A percentile compares a stretch with the other conserved stretches of the same genome.
These are phyloP conservation scores for Cryptocheilus praepositus DNA, from an alignment of 2,888 invertebrate genomes.

Conservation along the genomic window DNA sequence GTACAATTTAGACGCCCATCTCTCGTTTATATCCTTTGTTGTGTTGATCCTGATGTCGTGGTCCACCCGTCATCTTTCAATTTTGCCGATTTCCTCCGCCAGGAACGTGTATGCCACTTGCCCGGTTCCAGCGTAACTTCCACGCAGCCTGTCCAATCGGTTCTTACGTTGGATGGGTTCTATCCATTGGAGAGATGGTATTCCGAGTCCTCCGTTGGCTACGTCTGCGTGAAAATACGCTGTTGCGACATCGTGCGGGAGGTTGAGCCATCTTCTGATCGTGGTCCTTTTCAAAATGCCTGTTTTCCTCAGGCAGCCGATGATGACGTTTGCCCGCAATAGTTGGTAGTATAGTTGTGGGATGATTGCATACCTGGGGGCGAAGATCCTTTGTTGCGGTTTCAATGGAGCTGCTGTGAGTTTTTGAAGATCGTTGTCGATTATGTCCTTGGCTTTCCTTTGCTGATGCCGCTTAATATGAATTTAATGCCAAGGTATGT, in stretches of 20 bases:
- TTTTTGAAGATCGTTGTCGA: too few relatives aligned
- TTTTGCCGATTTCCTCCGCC: background rate
- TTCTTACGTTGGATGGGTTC: constrained; percentile 5
- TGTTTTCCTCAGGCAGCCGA: constrained; percentile 53
- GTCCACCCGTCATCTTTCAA: background rate
- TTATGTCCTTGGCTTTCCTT: too few relatives aligned
- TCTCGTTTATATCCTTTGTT: too few relatives aligned
- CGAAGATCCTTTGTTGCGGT: constrained; percentile 16
- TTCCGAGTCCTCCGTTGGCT: constrained; percentile 50
- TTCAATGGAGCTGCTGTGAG: background rate
- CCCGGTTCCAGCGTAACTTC: too few relatives aligned
- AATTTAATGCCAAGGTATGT: background rate
- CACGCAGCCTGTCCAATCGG: background rate
- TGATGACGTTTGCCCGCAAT: constrained; percentile 58
- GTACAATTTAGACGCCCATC: constrained; percentile 40
- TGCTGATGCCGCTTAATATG: too few relatives aligned
- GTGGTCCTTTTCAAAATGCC: constrained; percentile 66
- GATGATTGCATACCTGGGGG: constrained; percentile 8
- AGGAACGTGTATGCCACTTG: background rate
- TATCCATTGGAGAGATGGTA: constrained; percentile 30
- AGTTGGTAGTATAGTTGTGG: constrained; percentile 62
- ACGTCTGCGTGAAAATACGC: constrained; percentile 62
- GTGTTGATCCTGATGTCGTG: too few relatives aligned
- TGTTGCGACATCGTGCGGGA: constrained; percentile 61
- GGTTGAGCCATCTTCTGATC: constrained; percentile 58